Conservation (phyloP, 2,797 vertebrate species). For the Pteronotus mesoamericanus region DNA sequence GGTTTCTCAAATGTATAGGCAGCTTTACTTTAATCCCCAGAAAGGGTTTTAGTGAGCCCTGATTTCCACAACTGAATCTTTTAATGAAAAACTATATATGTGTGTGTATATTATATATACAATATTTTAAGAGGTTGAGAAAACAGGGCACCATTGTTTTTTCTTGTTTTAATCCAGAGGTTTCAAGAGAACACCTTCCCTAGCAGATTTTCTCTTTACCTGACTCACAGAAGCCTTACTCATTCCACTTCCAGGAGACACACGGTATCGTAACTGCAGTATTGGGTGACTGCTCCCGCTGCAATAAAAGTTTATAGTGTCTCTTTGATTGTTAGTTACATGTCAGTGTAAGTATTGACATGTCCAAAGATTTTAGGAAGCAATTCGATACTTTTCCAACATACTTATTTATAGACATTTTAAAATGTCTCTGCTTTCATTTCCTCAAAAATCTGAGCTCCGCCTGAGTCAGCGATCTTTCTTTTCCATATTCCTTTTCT, state of each 20-base stretch:
- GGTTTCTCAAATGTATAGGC: neutral
- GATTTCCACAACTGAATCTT: neutral
- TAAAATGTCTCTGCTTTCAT: neutral
- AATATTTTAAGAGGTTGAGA: neutral
- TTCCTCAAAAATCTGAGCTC: conserved; percentile 35
- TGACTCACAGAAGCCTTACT: neutral
- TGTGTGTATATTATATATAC: neutral
- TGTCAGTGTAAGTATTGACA: neutral
- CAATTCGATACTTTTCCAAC: neutral
- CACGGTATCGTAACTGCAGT: neutral
- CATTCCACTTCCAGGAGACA: neutral
- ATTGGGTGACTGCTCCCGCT: neutral
- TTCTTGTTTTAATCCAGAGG: neutral
- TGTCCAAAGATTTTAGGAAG: neutral
- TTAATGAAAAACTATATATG: neutral
- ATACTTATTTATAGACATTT: neutral
- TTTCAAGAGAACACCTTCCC: neutral
- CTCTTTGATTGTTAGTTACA: neutral
- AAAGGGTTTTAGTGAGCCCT: neutral
- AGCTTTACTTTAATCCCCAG: neutral
- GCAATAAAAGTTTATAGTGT: neutral
- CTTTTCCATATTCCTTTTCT: neutral
- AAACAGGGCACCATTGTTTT: neutral
- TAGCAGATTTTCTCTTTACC: neutral
- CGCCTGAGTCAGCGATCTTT: neutral